A percentile compares a stretch with the other conserved stretches of the same genome.
Evolutionary conservation across 2,113 vertebrate genomes (phyloP).

Genomic region (Stictonetta naevosa): DNA sequence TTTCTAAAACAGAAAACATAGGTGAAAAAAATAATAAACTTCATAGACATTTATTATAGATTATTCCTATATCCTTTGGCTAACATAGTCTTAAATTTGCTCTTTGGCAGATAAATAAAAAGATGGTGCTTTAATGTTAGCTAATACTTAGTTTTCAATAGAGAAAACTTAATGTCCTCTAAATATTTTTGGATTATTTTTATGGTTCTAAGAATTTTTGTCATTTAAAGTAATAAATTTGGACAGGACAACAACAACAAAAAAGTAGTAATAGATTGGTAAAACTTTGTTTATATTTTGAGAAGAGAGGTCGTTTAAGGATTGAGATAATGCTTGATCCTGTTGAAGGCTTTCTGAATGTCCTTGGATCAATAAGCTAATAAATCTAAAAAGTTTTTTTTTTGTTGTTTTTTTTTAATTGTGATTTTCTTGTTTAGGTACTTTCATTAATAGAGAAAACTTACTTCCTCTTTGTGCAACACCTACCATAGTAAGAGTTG

Average conservation of each 20-base stretch:
- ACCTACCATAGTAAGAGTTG: background rate
- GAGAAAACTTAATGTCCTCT: background rate
- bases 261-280: background rate
- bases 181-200: background rate
- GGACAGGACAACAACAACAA: background rate
- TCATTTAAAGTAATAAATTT: background rate
- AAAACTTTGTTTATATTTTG: background rate
- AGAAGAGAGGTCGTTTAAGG: background rate
- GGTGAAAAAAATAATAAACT: background rate
- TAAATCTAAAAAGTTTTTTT: background rate
- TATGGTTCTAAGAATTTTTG: background rate
- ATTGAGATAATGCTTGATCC: background rate
- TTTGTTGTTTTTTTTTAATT: rapidly evolving
- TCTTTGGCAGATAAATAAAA: background rate
- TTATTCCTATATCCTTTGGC: background rate
- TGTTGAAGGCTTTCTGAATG: background rate
- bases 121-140: background rate
- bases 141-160: background rate
- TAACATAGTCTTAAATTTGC: background rate
- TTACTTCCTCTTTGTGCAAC: background rate
- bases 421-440: background rate
- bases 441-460: background rate
- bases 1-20: background rate
- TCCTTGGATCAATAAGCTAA: background rate
- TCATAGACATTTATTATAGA: background rate